Conservation (phyloP, 2,888 invertebrate genomes). For the Notodonta dromedarius region DNA sequence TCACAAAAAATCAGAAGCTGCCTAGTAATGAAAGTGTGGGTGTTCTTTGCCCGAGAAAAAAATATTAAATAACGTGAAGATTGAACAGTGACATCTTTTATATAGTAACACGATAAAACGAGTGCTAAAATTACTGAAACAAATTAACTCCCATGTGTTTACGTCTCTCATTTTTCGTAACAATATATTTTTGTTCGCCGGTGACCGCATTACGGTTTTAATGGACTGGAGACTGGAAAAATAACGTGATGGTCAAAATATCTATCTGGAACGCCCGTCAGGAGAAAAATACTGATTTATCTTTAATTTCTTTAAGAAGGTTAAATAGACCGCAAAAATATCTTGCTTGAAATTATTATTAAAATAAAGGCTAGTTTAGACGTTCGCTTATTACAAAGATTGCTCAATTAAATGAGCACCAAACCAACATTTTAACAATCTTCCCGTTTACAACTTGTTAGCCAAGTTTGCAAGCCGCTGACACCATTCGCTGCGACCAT, state of each 20-base stretch:
- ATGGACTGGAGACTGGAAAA: slow-evolving; percentile 44
- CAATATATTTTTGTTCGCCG: slow-evolving; percentile 52
- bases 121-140: slow-evolving; percentile 21
- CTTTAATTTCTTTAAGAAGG: slow-evolving; percentile 1
- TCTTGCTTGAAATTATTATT: neutral
- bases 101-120: slow-evolving; percentile 12
- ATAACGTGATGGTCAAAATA: slow-evolving; percentile 28
- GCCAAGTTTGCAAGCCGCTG: slow-evolving; percentile 61
- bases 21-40: neutral
- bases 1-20: neutral
- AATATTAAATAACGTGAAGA: neutral
- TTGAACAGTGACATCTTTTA: neutral
- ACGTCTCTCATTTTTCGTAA: slow-evolving; percentile 47
- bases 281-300: slow-evolving; percentile 39
- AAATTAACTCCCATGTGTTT: slow-evolving; percentile 49
- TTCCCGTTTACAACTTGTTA: slow-evolving; percentile 58
- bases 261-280: slow-evolving; percentile 30
- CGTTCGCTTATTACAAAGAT: slow-evolving; percentile 32
- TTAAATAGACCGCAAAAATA: neutral
- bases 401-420: slow-evolving; percentile 53
- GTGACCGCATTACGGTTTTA: slow-evolving; percentile 56
- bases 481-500: slow-evolving; percentile 53
- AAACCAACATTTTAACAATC: slow-evolving; percentile 51
- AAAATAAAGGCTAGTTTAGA: neutral
- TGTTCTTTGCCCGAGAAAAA: neutral